Base-by-base conservation (phyloP, 30 jellyfish, hydroid and myxozoan species). In the Turritopsis dohrnii region DNA sequence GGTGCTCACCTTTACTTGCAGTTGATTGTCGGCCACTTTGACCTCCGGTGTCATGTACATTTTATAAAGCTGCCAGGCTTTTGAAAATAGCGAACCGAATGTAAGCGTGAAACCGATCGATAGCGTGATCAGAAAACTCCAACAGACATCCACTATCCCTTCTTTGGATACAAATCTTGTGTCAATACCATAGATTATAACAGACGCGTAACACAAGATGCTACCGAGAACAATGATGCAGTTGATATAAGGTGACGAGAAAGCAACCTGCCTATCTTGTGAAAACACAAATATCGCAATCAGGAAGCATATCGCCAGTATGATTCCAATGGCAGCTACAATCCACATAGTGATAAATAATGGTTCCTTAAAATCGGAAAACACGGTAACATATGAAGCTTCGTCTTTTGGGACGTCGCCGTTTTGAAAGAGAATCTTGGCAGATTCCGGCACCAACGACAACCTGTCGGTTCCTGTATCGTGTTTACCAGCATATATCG, bases 21-120 rank as follows among this genome's bases (percentile, higher is more conserved):
- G 28, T 69, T 69, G 77, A 19, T 69, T 69, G 22, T 69, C 30
- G 17, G 28, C 77, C 16, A 69, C 77, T 69, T 69, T 69, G 9
- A 69, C 77, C 30, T 69, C 77, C 8, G 77, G 95, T 26, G 97
- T 91, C 20, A 91, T 86, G 82, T 83, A 90, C 20, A 86, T 85
- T 60, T 86, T 90, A 76, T 90, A 86, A 1, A 90, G 91, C 71
- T 92, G 60, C 97, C 97, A 90, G 52, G 97, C 82, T 60, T 90
- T 90, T 52, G 95, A 82, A 30, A 90, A 90, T 85, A 90, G 76
- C 19, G 95, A 92, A 7, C 97, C 97, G 65, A 90, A 90, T 16
- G 92, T 83, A 72, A 90, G 66, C 1, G 97, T 90, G 54, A 90
- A 90, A 24, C 97, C 97, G 76, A 86, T 74, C 18, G 90, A 66